Evolutionary conservation across 2,113 vertebrate species (phyloP), one percentile per base, ranked within the genome.

Genomic region (Telmatochromis brachygnathus): DNA sequence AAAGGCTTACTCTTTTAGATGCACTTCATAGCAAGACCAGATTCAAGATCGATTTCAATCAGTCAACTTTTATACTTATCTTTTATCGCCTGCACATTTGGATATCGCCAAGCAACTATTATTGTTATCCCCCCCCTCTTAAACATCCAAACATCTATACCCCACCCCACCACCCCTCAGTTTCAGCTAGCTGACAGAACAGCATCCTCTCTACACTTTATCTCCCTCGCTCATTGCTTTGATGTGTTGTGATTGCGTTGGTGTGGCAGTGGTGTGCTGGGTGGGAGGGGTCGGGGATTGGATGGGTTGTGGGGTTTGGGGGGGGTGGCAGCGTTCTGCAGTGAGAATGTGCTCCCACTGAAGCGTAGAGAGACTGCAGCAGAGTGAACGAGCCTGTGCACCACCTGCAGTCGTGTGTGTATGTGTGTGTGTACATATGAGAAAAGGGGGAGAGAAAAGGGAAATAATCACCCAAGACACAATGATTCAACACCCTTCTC

Each of bases 281-380:
- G 65, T 6, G 80, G 82, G 73, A 84, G 85, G 82, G 91, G 88
- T 75, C 55, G 86, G 90, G 82, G 88, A 53, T 47, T 62, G 79
- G 83, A 79, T 51, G 30, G 26, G 28, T 62, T 75, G 49, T 51
- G 28, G 70, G 37, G n/a, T 35, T 62, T 35, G 55, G 54, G 53
- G 15, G 83, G 23, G 79, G 88, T 75, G 92, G 93, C 88, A 92
- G 90, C 93, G 86, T 96, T 96, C 95, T 94, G 95, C 95, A 96
- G 95, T 96, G 93, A 93, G 94, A 96, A 94, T 95, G 94, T 94
- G 94, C 93, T 94, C 92, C 90, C 93, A 95, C 92, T 96, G 94
- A 96, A 96, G 95, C 95, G 94, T 94, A 95, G 94, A 96, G 95
- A 96, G 93, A 96, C 95, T 96, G 95, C 95, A 96, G 94, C 94